Base-by-base conservation (phyloP, 2,888 invertebrate species). In the Cryptocephalus primarius region DNA sequence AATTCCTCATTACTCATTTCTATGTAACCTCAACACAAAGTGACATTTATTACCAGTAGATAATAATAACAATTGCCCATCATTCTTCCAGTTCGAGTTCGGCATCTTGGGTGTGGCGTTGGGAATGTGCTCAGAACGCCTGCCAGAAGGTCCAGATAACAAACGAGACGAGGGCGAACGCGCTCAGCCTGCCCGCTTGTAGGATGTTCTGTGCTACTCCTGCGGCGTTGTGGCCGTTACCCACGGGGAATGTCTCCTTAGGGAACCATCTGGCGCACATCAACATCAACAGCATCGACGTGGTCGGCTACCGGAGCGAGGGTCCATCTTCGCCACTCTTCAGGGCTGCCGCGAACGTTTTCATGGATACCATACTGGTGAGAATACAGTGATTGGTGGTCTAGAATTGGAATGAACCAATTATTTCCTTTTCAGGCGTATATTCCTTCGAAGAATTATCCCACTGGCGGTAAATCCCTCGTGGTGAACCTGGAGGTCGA, bases 201-300 rank as follows among this genome's bases (percentile, higher is more conserved):
- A 79, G 80, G 60, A 68, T 82, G 66, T 77, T 78, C 61, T 82
- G 82, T 58, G 75, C 75, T 32, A 72, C 77, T 32, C 69, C 72
- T 43, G 80, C 78, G 63, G 69, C 74, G 1, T 59, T 83, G 1
- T 83, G 83, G 83, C 52, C 52, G 1, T 42, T 43, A 41, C 78
- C 33, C 68, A 78, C 59, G 57, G 49, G 49, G 12, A 40, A 48
- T 33, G 40, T 52, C 12, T 33, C 48, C 9, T 39, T 52, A 3
- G 40, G 55, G 39, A 43, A 48, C 47, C 31, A 47, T 50, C 39
- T 84, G 82, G 83, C 83, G 81, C 1, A 74, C 68, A 56, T 78
- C 12, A 70, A 78, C 58, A 60, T 70, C 0, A 71, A 79, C 46
- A 74, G 72, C 39, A 75, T 83, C 11, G 68, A 73, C 1, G 57